A percentile compares a stretch with the other conserved stretches of the same genome.
These are phyloP conservation scores for Phainopepla nitens DNA, from an alignment of 2,113 vertebrate genomes.

Conservation along the genomic window DNA sequence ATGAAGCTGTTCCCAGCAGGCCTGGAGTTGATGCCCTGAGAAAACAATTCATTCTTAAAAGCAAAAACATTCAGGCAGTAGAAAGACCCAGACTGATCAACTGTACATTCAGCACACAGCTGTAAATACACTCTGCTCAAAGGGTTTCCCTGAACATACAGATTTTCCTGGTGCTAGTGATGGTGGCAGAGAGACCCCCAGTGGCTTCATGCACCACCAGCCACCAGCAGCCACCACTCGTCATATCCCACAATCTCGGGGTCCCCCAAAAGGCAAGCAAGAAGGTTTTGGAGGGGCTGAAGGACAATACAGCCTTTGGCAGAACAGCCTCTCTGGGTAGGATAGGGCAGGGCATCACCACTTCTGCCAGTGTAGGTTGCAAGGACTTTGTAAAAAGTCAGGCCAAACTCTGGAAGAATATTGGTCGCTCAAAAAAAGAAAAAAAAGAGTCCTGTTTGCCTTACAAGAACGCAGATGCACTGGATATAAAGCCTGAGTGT, in stretches of 20 bases:
- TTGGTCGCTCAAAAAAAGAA: background rate
- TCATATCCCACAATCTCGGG: fast-evolving
- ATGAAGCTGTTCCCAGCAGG: background rate
- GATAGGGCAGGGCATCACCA: background rate
- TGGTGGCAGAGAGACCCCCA: conserved; percentile 32
- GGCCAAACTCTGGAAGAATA: background rate
- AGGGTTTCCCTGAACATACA: background rate
- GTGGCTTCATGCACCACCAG: background rate
- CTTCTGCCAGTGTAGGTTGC: background rate
- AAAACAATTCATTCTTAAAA: background rate
- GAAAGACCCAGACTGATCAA: background rate
- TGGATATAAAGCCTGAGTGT: background rate
- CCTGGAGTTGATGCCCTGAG: background rate
- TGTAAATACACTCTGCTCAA: background rate
- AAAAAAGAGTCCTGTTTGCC: background rate
- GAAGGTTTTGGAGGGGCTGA: background rate
- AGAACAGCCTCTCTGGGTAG: background rate
- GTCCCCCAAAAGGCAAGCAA: background rate
- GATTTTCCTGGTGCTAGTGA: background rate
- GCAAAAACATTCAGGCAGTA: background rate
- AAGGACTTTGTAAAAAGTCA: background rate
- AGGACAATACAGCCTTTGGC: background rate
- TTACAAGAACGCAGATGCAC: background rate
- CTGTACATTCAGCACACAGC: background rate
- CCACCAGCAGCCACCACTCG: background rate